These are phyloP conservation scores for Eublepharis macularius DNA, from an alignment of 2,113 vertebrate genomes.

Conservation along the genomic window DNA sequence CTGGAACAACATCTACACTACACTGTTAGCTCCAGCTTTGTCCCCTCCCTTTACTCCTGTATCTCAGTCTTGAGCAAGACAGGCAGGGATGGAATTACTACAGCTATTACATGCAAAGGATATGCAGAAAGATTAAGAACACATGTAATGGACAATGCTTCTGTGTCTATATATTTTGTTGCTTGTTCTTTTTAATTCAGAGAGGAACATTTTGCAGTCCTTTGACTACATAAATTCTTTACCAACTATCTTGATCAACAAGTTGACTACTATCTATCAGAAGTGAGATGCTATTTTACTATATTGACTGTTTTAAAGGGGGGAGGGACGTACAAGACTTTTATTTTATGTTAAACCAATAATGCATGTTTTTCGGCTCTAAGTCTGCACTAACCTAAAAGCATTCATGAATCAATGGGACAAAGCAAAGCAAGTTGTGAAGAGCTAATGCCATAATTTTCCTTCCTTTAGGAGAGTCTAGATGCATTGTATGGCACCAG, in stretches of 20 bases:
- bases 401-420: constrained; percentile 17
- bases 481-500: not conserved
- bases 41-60: too few species aligned
- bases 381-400: constrained; percentile 9
- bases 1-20: too few species aligned
- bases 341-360: constrained; percentile 16
- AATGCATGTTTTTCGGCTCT: constrained; percentile 21
- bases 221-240: not conserved
- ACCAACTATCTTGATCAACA: not conserved
- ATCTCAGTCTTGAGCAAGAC: too few species aligned
- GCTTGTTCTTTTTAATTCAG: not conserved
- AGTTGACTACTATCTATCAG: not conserved
- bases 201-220: accelerated
- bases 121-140: not conserved
- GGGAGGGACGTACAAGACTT: not conserved
- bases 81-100: too few species aligned
- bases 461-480: not conserved
- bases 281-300: constrained; percentile 17
- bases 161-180: constrained; percentile 9
- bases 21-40: too few species aligned
- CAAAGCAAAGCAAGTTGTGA: not conserved
- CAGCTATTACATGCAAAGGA: not conserved
- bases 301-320: not conserved
- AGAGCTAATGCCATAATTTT: constrained; percentile 25
- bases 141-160: not conserved